Evolutionary conservation across 2,113 vertebrate species (phyloP).

Genomic region (Riparia riparia): DNA sequence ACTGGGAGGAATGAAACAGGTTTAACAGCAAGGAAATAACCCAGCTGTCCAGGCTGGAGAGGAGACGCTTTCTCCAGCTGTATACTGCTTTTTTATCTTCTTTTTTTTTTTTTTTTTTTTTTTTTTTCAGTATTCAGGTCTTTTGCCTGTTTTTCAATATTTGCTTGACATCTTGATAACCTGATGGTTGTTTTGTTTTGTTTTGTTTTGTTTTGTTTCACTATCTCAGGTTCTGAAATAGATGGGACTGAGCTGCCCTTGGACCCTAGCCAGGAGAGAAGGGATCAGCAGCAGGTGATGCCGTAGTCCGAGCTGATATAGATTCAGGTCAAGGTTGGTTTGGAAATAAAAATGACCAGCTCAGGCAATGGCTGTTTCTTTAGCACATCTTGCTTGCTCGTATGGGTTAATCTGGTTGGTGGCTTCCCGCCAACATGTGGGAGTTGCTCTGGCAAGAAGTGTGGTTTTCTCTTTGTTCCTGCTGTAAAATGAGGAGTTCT

Average conservation of each 20-base stretch:
- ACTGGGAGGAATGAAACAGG: not conserved
- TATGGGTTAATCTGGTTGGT: not conserved
- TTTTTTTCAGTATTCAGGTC: not conserved
- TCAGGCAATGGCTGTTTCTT: not conserved
- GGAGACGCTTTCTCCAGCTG: not conserved
- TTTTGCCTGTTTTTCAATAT: not conserved
- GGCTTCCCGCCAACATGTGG: not conserved
- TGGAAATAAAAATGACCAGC: not conserved
- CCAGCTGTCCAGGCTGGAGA: not conserved
- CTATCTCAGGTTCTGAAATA: not conserved
- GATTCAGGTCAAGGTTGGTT: not conserved
- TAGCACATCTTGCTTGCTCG: not conserved
- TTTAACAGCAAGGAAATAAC: not conserved
- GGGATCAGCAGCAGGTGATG: not conserved
- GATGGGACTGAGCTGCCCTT: not conserved
- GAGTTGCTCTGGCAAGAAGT: constrained; percentile 16
- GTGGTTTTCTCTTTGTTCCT: not conserved
- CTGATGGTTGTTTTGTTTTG: not conserved
- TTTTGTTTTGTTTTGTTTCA: not conserved
- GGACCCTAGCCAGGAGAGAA: not conserved
- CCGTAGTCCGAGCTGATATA: not conserved
- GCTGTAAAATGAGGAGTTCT: constrained; percentile 25
- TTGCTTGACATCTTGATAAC: not conserved
- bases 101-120: accelerated
- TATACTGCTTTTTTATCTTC: not conserved